Percentiles rank a stretch among this genome's conserved stretches.
Evolutionary conservation across 1,140 invertebrate species (phyloP).

Genomic region (Globodera rostochiensis): DNA sequence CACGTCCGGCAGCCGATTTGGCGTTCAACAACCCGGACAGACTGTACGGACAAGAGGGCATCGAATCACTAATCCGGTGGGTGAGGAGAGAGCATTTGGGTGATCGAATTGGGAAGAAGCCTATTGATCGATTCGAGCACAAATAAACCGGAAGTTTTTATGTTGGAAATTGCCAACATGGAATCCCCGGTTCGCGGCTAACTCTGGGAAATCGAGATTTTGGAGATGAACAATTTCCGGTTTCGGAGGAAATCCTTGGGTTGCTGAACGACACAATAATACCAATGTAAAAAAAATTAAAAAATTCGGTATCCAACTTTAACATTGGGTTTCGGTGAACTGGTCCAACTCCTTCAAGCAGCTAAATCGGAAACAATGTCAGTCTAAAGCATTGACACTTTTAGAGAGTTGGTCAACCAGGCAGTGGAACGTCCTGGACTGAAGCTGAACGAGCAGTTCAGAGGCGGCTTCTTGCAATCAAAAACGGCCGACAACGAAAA

Average conservation of each 20-base stretch:
- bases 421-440: constrained; percentile 44
- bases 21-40: constrained; percentile 54
- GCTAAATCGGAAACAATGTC: neutral
- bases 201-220: no score
- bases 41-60: constrained; percentile 38
- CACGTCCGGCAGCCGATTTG: neutral
- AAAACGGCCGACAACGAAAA: constrained; percentile 11
- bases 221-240: no score
- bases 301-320: no score
- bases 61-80: constrained; percentile 46
- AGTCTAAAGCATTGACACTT: constrained; percentile 13
- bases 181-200: no score
- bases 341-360: no score
- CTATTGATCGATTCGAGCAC: no score
- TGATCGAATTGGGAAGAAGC: no score
- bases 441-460: constrained; percentile 46
- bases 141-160: no score
- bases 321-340: no score
- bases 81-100: neutral
- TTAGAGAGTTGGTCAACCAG: constrained; percentile 46
- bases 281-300: no score
- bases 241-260: no score
- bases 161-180: no score
- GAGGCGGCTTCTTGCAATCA: constrained; percentile 44
- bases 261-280: neutral